phyloP scores from a whole-genome alignment of 2,888 invertebrate genomes.

The Heterodera filipjevi region DNA sequence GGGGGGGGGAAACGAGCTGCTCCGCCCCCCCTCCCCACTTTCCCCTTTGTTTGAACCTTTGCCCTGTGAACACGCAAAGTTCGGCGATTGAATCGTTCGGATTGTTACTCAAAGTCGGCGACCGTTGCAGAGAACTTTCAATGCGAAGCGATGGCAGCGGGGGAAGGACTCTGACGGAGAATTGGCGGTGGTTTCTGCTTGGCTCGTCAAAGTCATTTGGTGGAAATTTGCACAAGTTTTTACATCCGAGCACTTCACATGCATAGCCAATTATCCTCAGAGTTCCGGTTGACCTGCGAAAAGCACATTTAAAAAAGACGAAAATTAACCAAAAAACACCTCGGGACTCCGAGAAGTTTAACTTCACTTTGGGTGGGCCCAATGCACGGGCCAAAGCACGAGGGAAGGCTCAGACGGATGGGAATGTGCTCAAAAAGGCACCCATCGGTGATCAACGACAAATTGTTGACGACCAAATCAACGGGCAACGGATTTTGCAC shows the following conservation, averaged over 20 bases:
- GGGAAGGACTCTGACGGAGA: conserved; percentile 47
- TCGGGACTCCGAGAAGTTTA: conserved; percentile 56
- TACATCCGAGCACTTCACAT: conserved; percentile 57
- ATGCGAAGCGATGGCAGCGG: conserved; percentile 45
- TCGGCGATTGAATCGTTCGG: conserved; percentile 54
- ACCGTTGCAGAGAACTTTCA: conserved; percentile 54
- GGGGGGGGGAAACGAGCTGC: too few species aligned
- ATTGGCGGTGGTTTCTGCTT: conserved; percentile 5
- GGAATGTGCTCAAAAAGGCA: conserved; percentile 56
- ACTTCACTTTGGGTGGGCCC: conserved; percentile 44
- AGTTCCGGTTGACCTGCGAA: conserved; percentile 50
- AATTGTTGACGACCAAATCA: conserved; percentile 49
- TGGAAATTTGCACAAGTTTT: conserved; percentile 52
- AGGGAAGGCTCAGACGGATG: conserved; percentile 55
- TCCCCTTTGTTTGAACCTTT: conserved; percentile 44
- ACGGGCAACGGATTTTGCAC: conserved; percentile 47
- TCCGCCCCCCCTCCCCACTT: not conserved
- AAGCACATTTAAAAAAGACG: not conserved
- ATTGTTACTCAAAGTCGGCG: conserved; percentile 54
- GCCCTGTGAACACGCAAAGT: conserved; percentile 60
- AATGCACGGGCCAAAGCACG: conserved; percentile 42
- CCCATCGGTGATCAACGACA: conserved; percentile 55
- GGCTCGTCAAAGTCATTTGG: not conserved
- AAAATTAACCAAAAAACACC: conserved; percentile 30
- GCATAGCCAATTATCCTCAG: conserved; percentile 58